Evolutionary conservation across 2,113 vertebrate species (phyloP).

Genomic region (Channa maculata): DNA sequence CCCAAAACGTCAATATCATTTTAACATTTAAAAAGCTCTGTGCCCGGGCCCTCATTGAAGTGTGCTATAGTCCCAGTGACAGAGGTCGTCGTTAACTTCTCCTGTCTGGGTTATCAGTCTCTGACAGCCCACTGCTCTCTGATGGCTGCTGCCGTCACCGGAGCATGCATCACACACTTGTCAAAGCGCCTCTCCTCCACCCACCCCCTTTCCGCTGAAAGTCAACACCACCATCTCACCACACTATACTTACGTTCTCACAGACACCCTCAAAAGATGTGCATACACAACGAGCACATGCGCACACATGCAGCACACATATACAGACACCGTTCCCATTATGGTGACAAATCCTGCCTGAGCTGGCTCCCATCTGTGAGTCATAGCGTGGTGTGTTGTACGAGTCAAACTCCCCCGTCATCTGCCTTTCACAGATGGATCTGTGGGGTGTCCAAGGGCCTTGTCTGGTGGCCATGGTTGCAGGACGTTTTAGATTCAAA

Average conservation of each 20-base stretch:
- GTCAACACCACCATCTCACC: conserved; percentile 69
- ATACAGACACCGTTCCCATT: conserved; percentile 66
- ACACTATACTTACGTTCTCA: conserved; percentile 63
- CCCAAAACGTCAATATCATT: too few relatives aligned
- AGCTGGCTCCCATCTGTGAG: conserved; percentile 78
- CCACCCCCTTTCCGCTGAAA: conserved; percentile 72
- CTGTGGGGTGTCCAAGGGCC: conserved; percentile 46
- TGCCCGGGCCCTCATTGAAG: conserved; percentile 24
- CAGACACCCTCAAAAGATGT: conserved; percentile 49
- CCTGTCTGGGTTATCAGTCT: conserved; percentile 67
- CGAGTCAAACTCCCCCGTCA: conserved; percentile 76
- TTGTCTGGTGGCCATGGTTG: conserved; percentile 55
- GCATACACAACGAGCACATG: conserved; percentile 37
- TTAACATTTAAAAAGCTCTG: conserved; percentile 22
- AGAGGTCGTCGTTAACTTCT: conserved; percentile 51
- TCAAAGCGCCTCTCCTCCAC: conserved; percentile 74
- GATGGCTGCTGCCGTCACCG: conserved; percentile 75
- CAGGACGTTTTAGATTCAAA: conserved; percentile 30
- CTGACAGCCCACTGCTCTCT: conserved; percentile 66
- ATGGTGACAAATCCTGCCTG: conserved; percentile 80
- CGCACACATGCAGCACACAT: conserved; percentile 35
- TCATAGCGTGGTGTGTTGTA: conserved; percentile 64
- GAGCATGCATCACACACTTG: conserved; percentile 76
- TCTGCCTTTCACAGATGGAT: conserved; percentile 77
- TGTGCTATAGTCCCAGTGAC: conserved; percentile 43